phyloP scores from a whole-genome alignment of 2,113 vertebrate species.

The Labrus mixtus region DNA sequence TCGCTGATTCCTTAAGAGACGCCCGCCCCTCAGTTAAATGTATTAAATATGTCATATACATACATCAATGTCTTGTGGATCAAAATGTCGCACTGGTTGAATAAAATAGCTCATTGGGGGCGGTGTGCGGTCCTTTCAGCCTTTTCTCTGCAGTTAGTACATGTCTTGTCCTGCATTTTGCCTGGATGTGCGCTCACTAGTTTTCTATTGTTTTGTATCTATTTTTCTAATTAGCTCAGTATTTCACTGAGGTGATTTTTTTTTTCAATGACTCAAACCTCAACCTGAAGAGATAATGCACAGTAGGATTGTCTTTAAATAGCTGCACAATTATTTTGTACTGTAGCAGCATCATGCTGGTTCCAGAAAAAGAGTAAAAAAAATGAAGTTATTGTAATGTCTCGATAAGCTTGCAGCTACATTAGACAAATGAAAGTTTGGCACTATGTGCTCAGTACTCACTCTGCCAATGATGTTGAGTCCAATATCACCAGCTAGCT shows the following conservation, averaged over 20 bases:
- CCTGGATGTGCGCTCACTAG: too few relatives aligned
- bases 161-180: too few relatives aligned
- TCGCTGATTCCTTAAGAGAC: slow-evolving; percentile 34
- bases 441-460: slow-evolving; percentile 31
- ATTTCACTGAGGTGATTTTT: slow-evolving; percentile 36
- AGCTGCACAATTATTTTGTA: slow-evolving; percentile 16
- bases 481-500: slow-evolving; percentile 54
- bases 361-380: slow-evolving; percentile 31
- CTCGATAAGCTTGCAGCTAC: slow-evolving; percentile 41
- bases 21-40: neutral
- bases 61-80: too few relatives aligned
- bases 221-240: slow-evolving; percentile 12
- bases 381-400: slow-evolving; percentile 48
- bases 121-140: too few relatives aligned
- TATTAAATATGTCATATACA: slow-evolving; percentile 26
- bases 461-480: slow-evolving; percentile 57
- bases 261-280: slow-evolving; percentile 38
- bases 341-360: slow-evolving; percentile 14
- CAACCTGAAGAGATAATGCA: slow-evolving; percentile 32
- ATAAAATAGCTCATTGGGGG: too few relatives aligned
- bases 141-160: too few relatives aligned
- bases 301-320: slow-evolving; percentile 29
- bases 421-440: slow-evolving; percentile 27
- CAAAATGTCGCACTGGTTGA: too few relatives aligned
- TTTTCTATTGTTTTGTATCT: too few relatives aligned